Conservation (phyloP, 2,113 vertebrate genomes). For the Pteropus alecto region DNA sequence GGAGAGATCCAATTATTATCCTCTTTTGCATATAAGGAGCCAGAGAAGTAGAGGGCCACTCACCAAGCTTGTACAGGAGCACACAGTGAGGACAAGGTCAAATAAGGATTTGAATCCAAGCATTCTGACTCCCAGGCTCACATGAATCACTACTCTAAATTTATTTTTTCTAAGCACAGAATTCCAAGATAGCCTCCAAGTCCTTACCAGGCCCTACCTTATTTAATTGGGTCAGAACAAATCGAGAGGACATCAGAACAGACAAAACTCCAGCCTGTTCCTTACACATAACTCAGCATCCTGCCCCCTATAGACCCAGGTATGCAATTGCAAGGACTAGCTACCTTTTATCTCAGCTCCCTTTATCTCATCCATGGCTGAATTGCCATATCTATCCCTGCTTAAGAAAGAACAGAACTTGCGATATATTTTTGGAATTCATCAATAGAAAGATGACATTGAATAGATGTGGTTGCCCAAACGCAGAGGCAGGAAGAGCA, state of each 20-base stretch:
- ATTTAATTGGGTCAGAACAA: not conserved
- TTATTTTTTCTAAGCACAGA: not conserved
- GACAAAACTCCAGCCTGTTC: not conserved
- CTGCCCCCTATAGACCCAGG: not conserved
- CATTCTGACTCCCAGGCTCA: not conserved
- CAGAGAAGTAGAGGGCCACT: not conserved
- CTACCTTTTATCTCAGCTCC: not conserved
- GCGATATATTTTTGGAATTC: not conserved
- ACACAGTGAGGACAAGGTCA: not conserved
- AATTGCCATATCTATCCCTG: not conserved
- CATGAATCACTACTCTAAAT: not conserved
- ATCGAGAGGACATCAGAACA: not conserved
- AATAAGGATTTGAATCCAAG: not conserved
- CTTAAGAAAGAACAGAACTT: not conserved
- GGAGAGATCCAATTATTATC: not conserved
- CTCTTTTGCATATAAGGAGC: not conserved
- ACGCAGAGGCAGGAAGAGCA: not conserved
- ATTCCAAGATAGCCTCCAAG: not conserved
- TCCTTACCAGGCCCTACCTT: not conserved
- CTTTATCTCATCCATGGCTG: not conserved
- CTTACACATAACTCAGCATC: not conserved
- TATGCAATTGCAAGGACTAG: not conserved
- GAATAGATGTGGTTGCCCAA: constrained; percentile 2
- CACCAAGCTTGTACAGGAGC: not conserved
- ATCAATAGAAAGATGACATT: not conserved